phyloP scores from a whole-genome alignment of 2,888 invertebrate genomes.

The Exephanes ischioxanthus region DNA sequence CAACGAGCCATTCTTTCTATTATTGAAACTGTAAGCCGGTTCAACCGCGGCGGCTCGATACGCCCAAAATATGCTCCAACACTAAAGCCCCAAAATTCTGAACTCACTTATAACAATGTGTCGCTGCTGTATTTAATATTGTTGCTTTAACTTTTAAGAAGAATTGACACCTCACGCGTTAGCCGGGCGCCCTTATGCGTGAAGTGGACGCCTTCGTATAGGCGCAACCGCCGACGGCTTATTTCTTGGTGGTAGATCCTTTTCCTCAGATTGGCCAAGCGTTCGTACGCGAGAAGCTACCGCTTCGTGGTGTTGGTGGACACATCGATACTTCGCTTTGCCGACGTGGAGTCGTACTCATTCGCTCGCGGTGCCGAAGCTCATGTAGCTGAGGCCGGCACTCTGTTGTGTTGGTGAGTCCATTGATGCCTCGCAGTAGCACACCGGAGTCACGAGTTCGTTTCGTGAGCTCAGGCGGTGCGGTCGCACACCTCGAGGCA shows the following conservation, averaged over 20 bases:
- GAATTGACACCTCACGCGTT: too few relatives aligned
- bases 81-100: neutral
- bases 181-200: neutral
- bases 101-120: too few relatives aligned
- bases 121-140: too few relatives aligned
- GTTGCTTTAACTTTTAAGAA: too few relatives aligned
- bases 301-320: neutral
- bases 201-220: neutral
- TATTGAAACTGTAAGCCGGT: neutral
- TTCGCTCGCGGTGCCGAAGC: neutral
- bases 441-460: too few relatives aligned
- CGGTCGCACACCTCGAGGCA: too few relatives aligned
- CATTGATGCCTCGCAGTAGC: too few relatives aligned
- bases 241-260: neutral
- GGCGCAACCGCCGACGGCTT: neutral
- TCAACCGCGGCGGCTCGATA: neutral
- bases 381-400: too few relatives aligned
- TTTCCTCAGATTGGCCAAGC: neutral
- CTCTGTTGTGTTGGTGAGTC: too few relatives aligned
- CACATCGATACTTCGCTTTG: neutral
- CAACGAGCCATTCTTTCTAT: neutral
- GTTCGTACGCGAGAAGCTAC: too few relatives aligned
- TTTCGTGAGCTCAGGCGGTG: too few relatives aligned
- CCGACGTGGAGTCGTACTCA: neutral
- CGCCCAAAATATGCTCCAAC: neutral